Evolutionary conservation across 2,888 invertebrate species (phyloP).

Genomic region (Pediacus dermestoides): DNA sequence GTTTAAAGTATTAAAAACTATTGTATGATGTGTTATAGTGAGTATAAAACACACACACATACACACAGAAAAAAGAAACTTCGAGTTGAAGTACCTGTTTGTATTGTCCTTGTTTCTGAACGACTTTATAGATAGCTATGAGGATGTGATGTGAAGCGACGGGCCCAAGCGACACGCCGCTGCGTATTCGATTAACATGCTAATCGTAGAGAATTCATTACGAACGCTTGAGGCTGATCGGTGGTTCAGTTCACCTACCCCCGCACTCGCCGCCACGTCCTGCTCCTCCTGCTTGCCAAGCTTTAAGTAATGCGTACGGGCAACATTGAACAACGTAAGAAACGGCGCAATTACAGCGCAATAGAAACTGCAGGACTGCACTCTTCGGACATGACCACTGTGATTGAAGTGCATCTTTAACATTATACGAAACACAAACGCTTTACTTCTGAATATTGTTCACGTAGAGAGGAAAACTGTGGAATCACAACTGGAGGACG

Average conservation of each 20-base stretch:
- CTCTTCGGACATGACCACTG: conserved; percentile 10
- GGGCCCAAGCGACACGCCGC: conserved; percentile 14
- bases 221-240: conserved; percentile 12
- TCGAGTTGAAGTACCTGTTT: no score
- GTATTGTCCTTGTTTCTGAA: no score
- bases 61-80: no score
- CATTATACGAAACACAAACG: conserved; percentile 13
- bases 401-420: conserved; percentile 13
- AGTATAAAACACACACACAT: no score
- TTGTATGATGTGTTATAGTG: no score
- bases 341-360: conserved; percentile 12
- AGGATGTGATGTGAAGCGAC: conserved; percentile 5
- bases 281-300: no score
- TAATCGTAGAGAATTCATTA: conserved; percentile 20
- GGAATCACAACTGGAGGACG: conserved; percentile 20
- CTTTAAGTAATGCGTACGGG: no score
- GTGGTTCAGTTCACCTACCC: conserved; percentile 3
- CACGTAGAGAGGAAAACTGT: conserved; percentile 18
- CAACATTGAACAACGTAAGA: conserved; percentile 11
- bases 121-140: no score
- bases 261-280: conserved; percentile 5
- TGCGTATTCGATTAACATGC: conserved; percentile 21
- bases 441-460: conserved; percentile 20
- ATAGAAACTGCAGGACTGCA: conserved; percentile 8
- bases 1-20: no score